Evolutionary conservation across 2,888 invertebrate genomes (phyloP).

Genomic region (Pachydiplax longipennis): DNA sequence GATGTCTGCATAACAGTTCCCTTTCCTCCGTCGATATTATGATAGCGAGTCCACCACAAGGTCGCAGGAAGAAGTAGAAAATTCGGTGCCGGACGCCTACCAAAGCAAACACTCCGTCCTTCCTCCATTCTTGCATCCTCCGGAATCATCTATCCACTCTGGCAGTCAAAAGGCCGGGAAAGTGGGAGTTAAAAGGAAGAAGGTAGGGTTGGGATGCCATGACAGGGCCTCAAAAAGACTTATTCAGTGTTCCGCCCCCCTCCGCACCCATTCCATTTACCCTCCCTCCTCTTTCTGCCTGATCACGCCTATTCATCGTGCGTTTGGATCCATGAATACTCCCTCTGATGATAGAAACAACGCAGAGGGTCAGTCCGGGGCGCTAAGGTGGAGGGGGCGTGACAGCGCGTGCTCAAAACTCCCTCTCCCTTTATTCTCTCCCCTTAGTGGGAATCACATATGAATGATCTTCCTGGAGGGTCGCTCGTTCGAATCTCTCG

Average conservation of each 20-base stretch:
- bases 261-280: background rate
- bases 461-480: background rate
- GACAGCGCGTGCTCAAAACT: background rate
- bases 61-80: background rate
- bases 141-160: background rate
- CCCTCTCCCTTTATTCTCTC: background rate
- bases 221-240: background rate
- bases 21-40: background rate
- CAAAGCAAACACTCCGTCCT: background rate
- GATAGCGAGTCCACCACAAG: background rate
- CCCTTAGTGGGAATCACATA: background rate
- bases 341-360: constrained; percentile 41
- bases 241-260: background rate
- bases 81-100: background rate
- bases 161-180: background rate
- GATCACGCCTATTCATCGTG: constrained; percentile 37
- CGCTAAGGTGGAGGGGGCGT: background rate
- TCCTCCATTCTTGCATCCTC: background rate
- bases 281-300: background rate
- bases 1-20: too few species aligned
- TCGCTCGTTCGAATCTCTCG: background rate
- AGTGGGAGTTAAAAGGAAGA: background rate
- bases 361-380: background rate
- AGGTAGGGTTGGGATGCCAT: background rate
- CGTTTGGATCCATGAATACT: constrained; percentile 44